Base-by-base conservation (phyloP, 1,140 invertebrate genomes). In the Procambarus clarkii region DNA sequence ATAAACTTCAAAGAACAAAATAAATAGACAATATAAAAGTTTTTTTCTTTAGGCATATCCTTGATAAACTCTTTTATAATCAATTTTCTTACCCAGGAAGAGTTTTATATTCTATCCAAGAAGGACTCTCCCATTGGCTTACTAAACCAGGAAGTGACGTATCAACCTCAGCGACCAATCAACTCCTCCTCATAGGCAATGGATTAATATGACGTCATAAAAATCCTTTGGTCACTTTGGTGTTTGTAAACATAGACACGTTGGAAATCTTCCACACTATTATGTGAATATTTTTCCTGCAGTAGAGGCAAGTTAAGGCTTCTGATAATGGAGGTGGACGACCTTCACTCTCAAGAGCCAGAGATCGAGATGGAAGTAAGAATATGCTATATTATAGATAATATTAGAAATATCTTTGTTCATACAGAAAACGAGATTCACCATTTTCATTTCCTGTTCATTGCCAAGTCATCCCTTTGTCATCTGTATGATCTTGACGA, bases 191-290 rank as follows among this genome's bases (percentile, higher is more conserved):
- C 44, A 24, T 48, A 48, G 64, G 21, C 79, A 81, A 9, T n/a
- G 48, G 81, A 74, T 83, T 54, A 54, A 44, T 54, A 81, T 89
- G 87, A 89, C 87, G 87, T 89, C 87, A 89, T n/a, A 44, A 74
- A 64, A 89, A 81, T 89, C 87, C 87, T 82, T 89, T 60, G 80
- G 80, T 76, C 48, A 87, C 85, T 87, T 77, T 44, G 85, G 85
- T 87, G 87, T 89, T 89, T 89, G 87, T 89, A 89, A 89, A 89
- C 87, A 89, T 83, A 89, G 87, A 89, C 87, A 89, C 87, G 87
- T 89, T 89, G 87, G 87, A 82, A 81, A 82, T 76, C 87, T 74
- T 89, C 24, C n/a, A 45, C 71, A 89, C 74, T 89, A 89, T 89
- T 89, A 89, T 89, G 87, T 83, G 64, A 45, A 89, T 71, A 82